Evolutionary conservation across 1,140 invertebrate genomes (phyloP).

Genomic region (Nephila pilipes): DNA sequence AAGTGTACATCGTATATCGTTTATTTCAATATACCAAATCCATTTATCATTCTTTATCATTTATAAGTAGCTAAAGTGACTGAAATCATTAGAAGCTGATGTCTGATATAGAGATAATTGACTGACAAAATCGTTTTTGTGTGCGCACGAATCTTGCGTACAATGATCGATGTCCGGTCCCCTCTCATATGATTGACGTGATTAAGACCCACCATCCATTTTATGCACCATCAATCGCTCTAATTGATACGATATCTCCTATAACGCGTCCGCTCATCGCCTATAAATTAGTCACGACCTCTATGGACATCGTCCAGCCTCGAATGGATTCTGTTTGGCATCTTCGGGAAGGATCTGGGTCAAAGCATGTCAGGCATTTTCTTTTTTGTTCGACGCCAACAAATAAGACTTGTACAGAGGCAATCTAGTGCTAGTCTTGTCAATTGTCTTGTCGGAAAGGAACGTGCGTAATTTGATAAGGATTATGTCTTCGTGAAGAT

Average conservation of each 20-base stretch:
- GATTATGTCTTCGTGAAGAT: too few species aligned
- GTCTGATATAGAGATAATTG: neutral
- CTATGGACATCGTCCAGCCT: slow-evolving; percentile 25
- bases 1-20: too few species aligned
- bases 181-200: neutral
- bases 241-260: slow-evolving; percentile 45
- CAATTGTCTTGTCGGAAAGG: too few species aligned
- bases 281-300: slow-evolving; percentile 41
- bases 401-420: neutral
- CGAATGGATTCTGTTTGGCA: slow-evolving; percentile 40
- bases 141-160: neutral
- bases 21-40: too few species aligned
- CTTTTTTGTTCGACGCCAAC: neutral
- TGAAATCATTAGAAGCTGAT: neutral
- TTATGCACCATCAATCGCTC: slow-evolving; percentile 52
- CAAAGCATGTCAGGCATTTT: neutral
- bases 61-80: too few species aligned
- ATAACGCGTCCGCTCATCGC: slow-evolving; percentile 35
- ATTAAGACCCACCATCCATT: slow-evolving; percentile 42
- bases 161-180: neutral
- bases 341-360: neutral
- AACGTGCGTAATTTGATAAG: too few species aligned
- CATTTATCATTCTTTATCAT: too few species aligned
- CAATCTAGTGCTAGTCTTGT: neutral
- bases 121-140: neutral